A percentile compares a stretch with the other conserved stretches of the same genome.
phyloP scores from a whole-genome alignment of 2,888 invertebrate genomes.

The Venusia cambrica region DNA sequence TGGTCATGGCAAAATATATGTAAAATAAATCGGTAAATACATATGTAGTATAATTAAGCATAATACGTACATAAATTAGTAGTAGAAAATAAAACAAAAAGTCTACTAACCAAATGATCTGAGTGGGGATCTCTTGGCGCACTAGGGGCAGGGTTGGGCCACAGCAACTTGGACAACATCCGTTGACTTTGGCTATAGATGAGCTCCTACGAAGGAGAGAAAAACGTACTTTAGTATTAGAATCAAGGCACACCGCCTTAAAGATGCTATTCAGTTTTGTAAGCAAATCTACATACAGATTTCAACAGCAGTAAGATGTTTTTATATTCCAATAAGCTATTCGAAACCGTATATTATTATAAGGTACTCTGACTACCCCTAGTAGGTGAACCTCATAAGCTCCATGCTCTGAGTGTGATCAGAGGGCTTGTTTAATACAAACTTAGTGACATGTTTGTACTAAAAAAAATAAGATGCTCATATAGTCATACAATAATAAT shows the following conservation, averaged over 20 bases:
- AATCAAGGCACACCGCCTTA: slow-evolving; percentile 16
- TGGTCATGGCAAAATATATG: too few species aligned
- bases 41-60: too few species aligned
- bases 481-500: background rate
- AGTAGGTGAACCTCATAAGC: too few species aligned
- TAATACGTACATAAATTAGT: slow-evolving; percentile 13
- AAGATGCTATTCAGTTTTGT: slow-evolving; percentile 1
- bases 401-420: too few species aligned
- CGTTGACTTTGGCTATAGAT: slow-evolving; percentile 81
- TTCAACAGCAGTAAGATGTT: slow-evolving; percentile 7
- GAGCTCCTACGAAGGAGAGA: slow-evolving; percentile 81
- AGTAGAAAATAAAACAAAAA: slow-evolving; percentile 59
- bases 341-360: too few species aligned
- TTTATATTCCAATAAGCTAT: slow-evolving; percentile 1
- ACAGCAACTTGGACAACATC: slow-evolving; percentile 81
- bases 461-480: background rate
- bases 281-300: slow-evolving; percentile 10
- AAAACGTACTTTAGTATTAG: slow-evolving; percentile 70
- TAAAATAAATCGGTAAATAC: too few species aligned
- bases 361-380: too few species aligned
- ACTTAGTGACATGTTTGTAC: slow-evolving; percentile 6
- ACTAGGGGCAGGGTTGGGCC: slow-evolving; percentile 78
- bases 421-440: background rate
- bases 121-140: slow-evolving; percentile 78
- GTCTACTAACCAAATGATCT: slow-evolving; percentile 81